Evolutionary conservation across 2,888 invertebrate species (phyloP), one percentile per base, ranked within the genome.

Genomic region (Athalia cordata): DNA sequence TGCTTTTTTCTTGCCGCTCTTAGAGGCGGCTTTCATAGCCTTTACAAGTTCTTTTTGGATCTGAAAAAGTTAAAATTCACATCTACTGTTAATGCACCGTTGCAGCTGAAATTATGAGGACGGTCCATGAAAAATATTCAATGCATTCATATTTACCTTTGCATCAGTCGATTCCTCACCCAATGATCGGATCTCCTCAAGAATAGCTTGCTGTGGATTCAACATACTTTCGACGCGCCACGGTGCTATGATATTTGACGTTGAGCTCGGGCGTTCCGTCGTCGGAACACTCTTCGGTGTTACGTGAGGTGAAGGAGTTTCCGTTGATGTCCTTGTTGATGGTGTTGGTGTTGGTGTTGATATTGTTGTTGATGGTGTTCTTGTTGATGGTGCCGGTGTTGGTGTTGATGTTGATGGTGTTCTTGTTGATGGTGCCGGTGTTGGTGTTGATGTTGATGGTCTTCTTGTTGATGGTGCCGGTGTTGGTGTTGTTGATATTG

Each of bases 41-140:
- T 86, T 85, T 0, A 85, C 86, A 6, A 86, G 80, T 78, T 89
- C 87, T 61, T 86, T 86, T 67, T 87, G 87, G 66, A 86, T 85
- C 86, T 89, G 79, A 8, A 76, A 72, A 47, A 9, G 8, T 52
- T 15, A 59, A 5, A 47, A 66, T 13, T 77, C 9, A 52, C 8
- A 68, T n/a, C 13, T 0, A 43, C 47, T 9, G 11, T 11, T 55
- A 55, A 29, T 4, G 15, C 55, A 55, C 8, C n/a, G 55, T 11
- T 68, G 15, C n/a, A 52, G 11, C 52, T 7, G 29, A 61, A 13
- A 9, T 15, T 4, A 61, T 29, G 15, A 77, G 7, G 70, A 77
- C 65, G 43, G 2, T 67, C 13, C 6, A n/a, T 49, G 43, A 74
- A 59, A 72, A 74, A 15, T 52, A 9, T 55, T 43, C n/a, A 57